Conservation (phyloP, 2,113 vertebrate genomes). For the Hydrochoerus hydrochaeris region DNA sequence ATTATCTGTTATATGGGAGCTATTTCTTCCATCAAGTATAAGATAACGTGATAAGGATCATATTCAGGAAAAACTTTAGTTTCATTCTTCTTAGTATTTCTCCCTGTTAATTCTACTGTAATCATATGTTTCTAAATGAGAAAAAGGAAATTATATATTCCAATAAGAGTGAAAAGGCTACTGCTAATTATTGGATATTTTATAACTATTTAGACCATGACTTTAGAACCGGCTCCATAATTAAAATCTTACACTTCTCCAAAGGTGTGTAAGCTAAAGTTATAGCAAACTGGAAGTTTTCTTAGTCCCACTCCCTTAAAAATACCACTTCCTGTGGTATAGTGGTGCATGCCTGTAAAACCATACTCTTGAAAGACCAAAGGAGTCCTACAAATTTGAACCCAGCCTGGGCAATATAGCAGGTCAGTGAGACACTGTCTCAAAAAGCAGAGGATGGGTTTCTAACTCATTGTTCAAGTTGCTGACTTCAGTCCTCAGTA, state of each 20-base stretch:
- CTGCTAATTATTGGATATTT: slow-evolving; percentile 9
- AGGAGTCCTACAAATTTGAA: not conserved
- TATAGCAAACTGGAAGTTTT: slow-evolving; percentile 40
- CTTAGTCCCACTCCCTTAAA: not conserved
- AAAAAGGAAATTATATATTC: slow-evolving; percentile 29
- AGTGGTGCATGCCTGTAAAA: not conserved
- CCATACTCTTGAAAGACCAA: not conserved
- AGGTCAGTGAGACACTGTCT: not conserved
- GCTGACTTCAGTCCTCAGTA: not conserved
- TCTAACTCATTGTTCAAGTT: not conserved
- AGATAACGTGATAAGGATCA: not conserved
- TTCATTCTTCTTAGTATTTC: slow-evolving; percentile 20
- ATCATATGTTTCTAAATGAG: slow-evolving; percentile 14
- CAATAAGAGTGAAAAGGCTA: not conserved
- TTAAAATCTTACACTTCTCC: slow-evolving; percentile 8
- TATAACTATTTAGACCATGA: slow-evolving; percentile 14
- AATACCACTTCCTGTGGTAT: not conserved
- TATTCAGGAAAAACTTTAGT: slow-evolving; percentile 30
- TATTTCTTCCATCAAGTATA: slow-evolving; percentile 16
- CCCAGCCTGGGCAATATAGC: not conserved
- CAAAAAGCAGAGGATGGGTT: not conserved
- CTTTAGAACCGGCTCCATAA: not conserved
- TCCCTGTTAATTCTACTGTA: not conserved
- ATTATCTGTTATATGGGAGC: not conserved
- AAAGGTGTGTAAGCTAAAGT: not conserved